Percentiles rank a stretch among this genome's conserved stretches.
Evolutionary conservation across 1,140 invertebrate genomes (phyloP).

Genomic region (Drosophila nasuta): DNA sequence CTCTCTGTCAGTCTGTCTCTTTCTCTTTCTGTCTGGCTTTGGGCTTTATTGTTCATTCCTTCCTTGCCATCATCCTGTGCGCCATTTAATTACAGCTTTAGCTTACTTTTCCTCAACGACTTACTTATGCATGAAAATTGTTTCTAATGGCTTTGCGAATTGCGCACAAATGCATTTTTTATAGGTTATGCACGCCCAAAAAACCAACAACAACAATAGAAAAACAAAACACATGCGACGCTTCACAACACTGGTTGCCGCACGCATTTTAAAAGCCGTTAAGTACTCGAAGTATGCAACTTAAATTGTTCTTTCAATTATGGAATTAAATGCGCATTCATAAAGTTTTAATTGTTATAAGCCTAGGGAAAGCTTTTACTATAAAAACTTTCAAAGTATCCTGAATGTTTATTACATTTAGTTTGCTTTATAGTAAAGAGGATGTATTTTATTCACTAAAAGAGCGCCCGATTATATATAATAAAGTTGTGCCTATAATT

Average conservation of each 20-base stretch:
- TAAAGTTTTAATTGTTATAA: too few relatives aligned
- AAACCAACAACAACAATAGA: not conserved
- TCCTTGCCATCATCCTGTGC: constrained; percentile 40
- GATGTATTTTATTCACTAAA: too few relatives aligned
- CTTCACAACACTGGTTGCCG: constrained; percentile 7
- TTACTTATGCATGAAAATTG: constrained; percentile 57
- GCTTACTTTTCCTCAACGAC: constrained; percentile 45
- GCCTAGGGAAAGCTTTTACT: too few relatives aligned
- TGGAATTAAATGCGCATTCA: too few relatives aligned
- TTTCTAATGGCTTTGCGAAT: constrained; percentile 58
- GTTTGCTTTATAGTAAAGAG: too few relatives aligned
- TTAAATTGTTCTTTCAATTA: too few relatives aligned
- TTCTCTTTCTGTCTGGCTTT: constrained; percentile 34
- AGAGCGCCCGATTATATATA: too few relatives aligned
- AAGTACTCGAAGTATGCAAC: too few relatives aligned
- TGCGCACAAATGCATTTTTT: constrained; percentile 58
- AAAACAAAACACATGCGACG: constrained; percentile 7
- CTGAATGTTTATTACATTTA: too few relatives aligned
- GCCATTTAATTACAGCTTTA: constrained; percentile 58
- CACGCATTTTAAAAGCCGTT: not conserved
- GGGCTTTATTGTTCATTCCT: constrained; percentile 30
- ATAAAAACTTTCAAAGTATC: too few relatives aligned
- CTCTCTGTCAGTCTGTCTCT: constrained; percentile 1
- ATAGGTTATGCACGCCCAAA: constrained; percentile 21
- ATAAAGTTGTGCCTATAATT: too few relatives aligned